Evolutionary conservation across 2,113 vertebrate genomes (phyloP).

Genomic region (Rhinoptilus africanus): DNA sequence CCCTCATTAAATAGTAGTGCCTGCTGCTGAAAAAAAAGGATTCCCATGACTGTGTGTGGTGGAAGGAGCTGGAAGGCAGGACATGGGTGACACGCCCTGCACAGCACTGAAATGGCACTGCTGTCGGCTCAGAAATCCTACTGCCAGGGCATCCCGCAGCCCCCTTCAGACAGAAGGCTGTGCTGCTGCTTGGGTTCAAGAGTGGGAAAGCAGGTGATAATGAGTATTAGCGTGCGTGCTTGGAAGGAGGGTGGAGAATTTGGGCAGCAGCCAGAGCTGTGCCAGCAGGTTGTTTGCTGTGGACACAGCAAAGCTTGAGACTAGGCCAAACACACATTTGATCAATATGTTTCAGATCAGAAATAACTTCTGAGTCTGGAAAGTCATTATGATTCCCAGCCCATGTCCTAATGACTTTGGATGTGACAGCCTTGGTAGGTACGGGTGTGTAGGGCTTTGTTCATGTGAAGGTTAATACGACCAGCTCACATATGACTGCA

Average conservation of each 20-base stretch:
- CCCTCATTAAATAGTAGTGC: background rate
- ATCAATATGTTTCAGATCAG: conserved; percentile 46
- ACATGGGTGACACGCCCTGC: rapidly evolving
- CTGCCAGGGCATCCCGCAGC: background rate
- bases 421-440: background rate
- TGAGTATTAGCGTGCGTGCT: background rate
- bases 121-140: background rate
- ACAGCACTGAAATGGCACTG: background rate
- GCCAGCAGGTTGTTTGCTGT: conserved; percentile 37
- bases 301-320: conserved; percentile 31
- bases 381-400: background rate
- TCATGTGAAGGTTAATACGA: conserved; percentile 29
- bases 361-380: background rate
- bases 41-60: rapidly evolving
- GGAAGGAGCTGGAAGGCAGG: background rate
- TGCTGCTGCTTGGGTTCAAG: background rate
- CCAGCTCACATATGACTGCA: background rate
- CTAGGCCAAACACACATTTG: conserved; percentile 36
- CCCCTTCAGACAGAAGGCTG: background rate
- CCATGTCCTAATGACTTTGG: background rate
- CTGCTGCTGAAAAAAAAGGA: background rate
- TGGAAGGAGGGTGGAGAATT: background rate
- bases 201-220: background rate
- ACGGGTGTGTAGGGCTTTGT: background rate
- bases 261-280: conserved; percentile 35